Evolutionary conservation across 2,888 invertebrate genomes (phyloP).

Genomic region (Himalopsyche kuldschensis): DNA sequence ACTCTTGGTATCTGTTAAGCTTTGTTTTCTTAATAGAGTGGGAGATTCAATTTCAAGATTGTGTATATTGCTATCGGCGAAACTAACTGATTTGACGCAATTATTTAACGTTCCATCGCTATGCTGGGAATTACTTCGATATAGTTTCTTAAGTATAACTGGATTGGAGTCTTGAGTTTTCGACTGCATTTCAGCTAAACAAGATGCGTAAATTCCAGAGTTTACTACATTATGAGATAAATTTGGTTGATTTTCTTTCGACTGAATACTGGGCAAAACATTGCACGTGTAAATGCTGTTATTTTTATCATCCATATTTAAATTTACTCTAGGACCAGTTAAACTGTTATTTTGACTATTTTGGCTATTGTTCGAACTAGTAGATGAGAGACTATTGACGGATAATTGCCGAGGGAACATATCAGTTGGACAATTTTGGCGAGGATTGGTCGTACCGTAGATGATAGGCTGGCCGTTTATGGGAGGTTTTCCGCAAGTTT

Average conservation of each 20-base stretch:
- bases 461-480: neutral
- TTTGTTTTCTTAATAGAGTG: constrained; percentile 50
- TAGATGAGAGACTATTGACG: constrained; percentile 59
- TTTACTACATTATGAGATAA: constrained; percentile 7
- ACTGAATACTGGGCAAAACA: neutral
- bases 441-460: constrained; percentile 45
- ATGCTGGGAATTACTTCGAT: constrained; percentile 4
- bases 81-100: constrained; percentile 17
- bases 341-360: constrained; percentile 1
- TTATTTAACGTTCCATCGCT: neutral
- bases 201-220: constrained; percentile 26
- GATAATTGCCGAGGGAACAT: constrained; percentile 61
- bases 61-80: constrained; percentile 10
- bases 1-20: constrained; percentile 48
- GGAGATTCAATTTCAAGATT: constrained; percentile 41
- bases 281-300: neutral
- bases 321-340: neutral
- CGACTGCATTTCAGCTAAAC: constrained; percentile 21
- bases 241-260: constrained; percentile 7
- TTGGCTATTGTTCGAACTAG: constrained; percentile 52
- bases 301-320: neutral
- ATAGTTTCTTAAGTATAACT: constrained; percentile 7
- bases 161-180: constrained; percentile 29
- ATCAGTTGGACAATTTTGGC: constrained; percentile 47
- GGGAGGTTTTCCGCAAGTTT: neutral